Percentiles rank a stretch among this genome's conserved stretches.
phyloP scores from a whole-genome alignment of 2,797 vertebrate genomes.

The Ispidina picta region DNA sequence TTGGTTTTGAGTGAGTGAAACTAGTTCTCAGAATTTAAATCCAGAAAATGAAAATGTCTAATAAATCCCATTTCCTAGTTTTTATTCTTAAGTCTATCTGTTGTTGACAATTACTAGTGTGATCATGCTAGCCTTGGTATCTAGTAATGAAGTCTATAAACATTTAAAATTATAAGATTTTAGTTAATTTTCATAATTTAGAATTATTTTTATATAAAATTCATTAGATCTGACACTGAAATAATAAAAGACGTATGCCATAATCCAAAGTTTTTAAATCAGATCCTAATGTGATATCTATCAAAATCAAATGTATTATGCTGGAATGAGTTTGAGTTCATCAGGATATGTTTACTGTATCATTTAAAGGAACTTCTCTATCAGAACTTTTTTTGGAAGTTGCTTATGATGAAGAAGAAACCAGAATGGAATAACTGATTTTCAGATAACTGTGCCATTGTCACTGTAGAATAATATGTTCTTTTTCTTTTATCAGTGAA shows the following conservation, averaged over 20 bases:
- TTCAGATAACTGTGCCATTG: background rate
- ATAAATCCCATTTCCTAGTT: background rate
- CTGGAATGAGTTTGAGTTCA: background rate
- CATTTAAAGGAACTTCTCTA: background rate
- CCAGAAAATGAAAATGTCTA: background rate
- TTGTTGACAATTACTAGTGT: background rate
- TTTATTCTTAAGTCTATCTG: background rate
- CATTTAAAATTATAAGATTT: background rate
- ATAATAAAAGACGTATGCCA: background rate
- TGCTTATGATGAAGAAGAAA: background rate
- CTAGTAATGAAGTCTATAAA: background rate
- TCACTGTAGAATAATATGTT: background rate
- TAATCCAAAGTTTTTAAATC: constrained; percentile 21
- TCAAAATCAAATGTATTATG: background rate
- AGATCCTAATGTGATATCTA: background rate
- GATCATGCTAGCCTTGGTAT: background rate
- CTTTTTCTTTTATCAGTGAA: background rate
- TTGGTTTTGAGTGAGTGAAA: background rate
- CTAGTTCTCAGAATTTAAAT: background rate
- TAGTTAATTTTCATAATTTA: background rate
- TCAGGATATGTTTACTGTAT: background rate
- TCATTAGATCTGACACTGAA: background rate
- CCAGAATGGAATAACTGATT: background rate
- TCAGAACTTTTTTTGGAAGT: background rate
- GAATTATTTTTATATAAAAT: background rate